A percentile compares a stretch with the other conserved stretches of the same genome.
These are phyloP conservation scores for Opisthograptis luteolata DNA, from an alignment of 2,888 invertebrate genomes.

Conservation along the genomic window DNA sequence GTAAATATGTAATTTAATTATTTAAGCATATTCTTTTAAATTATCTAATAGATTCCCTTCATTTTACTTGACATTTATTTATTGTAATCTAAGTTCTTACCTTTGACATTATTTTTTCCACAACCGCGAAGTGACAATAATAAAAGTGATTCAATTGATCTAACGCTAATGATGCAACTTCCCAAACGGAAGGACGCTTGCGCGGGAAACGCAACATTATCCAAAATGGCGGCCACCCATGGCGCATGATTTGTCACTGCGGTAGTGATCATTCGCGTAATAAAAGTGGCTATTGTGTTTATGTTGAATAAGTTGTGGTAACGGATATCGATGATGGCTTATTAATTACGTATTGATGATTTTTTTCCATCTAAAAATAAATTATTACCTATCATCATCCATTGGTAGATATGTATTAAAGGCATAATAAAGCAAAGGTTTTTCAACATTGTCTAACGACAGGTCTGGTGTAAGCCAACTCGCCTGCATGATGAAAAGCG, in stretches of 20 bases:
- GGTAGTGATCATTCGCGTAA: constrained; percentile 51
- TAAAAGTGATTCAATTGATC: constrained; percentile 34
- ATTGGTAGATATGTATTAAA: too few species aligned
- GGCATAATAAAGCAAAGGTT: too few species aligned
- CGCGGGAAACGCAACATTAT: constrained; percentile 43
- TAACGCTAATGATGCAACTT: constrained; percentile 51
- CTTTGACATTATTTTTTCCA: not conserved
- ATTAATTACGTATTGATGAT: not conserved
- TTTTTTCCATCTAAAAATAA: too few species aligned
- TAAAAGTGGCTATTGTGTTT: constrained; percentile 32
- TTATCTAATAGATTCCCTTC: too few species aligned
- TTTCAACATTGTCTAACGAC: too few species aligned
- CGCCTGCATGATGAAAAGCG: too few species aligned
- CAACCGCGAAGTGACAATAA: not conserved
- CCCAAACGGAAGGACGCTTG: constrained; percentile 57
- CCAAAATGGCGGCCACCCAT: constrained; percentile 75
- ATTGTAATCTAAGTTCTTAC: not conserved
- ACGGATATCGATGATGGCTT: constrained; percentile 9
- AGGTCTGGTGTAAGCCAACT: too few species aligned
- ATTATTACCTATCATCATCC: too few species aligned
- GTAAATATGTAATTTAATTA: too few species aligned
- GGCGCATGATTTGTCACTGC: constrained; percentile 63
- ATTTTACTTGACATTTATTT: too few species aligned
- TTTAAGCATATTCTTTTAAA: too few species aligned
- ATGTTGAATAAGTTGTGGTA: constrained; percentile 28